Evolutionary conservation across 2,797 vertebrate genomes (phyloP), one percentile per base, ranked within the genome.

Genomic region (Potorous gilbertii): DNA sequence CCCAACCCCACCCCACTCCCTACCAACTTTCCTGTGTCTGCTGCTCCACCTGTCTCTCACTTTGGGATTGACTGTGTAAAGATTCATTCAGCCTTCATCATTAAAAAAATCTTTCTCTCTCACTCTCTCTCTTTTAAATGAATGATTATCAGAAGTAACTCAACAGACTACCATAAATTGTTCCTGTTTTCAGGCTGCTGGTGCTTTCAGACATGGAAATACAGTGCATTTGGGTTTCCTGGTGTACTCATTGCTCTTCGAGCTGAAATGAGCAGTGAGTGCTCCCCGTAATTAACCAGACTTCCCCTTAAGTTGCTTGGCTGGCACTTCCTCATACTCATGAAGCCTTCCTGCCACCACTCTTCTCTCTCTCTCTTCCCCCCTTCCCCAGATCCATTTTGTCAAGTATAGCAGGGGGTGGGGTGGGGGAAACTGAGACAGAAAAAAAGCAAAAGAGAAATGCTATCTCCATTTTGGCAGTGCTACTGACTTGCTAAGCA

Each of bases 31-130:
- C 96, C 97, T 94, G 96, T 97, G 97, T 97, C 94, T 96, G 94
- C 96, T 96, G 92, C 96, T 96, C 94, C 97, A 96, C 97, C 96
- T 93, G 93, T 97, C 96, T 98, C 95, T 97, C 92, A 34, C 94
- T 96, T 96, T 31, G 96, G 96, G 94, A 94, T 96, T 97, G 50
- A 29, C 66, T 95, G 94, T 97, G 94, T 97, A 95, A 98, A 95
- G 29, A 91, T 55, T 56, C 97, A 96, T 95, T 93, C 94, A 55
- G 56, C 95, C 94, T 97, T 95, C 95, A 96, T 97, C 94, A 31
- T 97, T 95, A 93, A 92, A 96, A 97, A 74, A 74, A 18, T 95
- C 91, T 59, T 59, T 57, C 56, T 57, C 56, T 28, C 56, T 55
- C 90, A 24, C 54, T 95, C 96, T 98, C 96, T 97, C 93, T 97